Evolutionary conservation across 2,888 invertebrate genomes (phyloP), one percentile per base, ranked within the genome.

Genomic region (Spodoptera littoralis): DNA sequence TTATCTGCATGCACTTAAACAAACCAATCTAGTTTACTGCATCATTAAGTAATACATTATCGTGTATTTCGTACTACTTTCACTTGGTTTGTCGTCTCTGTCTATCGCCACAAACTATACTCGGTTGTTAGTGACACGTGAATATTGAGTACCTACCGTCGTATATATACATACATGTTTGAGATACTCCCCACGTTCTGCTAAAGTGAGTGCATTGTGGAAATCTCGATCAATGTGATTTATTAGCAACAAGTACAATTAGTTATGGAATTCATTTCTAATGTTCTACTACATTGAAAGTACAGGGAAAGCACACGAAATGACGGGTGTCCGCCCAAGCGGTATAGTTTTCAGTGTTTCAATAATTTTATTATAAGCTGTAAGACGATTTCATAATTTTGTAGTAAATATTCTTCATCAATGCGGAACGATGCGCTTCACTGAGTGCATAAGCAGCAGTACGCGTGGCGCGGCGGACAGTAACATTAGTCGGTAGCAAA

Each of bases 31-130:
- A 66, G 64, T 76, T 67, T 11, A 52, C 59, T 61, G 66, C 69
- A 59, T 65, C 71, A 68, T 79, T 70, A 65, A 70, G 67, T 77
- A 79, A 66, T 70, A 54, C 47, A 65, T 70, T 68, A 69, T 72
- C 53, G 66, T 58, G 52, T 60, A 53, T 69, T 53, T 63, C 50
- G 67, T 63, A 66, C 63, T 63, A 79, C 79, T 79, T 79, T 79
- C 79, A 79, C 79, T 79, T 58, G 24, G 47, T 57, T 49, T 45
- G 47, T 55, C 54, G 52, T 76, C 74, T 64, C 63, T 69, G 44
- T 76, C 74, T 65, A 57, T 24, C 55, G 49, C 57, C 46, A 53
- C 65, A 63, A 65, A 53, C 65, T 60, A 65, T 62, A 50, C 66
- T 77, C 44, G 53, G 47, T 4, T 63, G 51, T 61, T 49, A 69